Evolutionary conservation across 2,888 invertebrate genomes (phyloP).

Genomic region (Syrphus vitripennis): DNA sequence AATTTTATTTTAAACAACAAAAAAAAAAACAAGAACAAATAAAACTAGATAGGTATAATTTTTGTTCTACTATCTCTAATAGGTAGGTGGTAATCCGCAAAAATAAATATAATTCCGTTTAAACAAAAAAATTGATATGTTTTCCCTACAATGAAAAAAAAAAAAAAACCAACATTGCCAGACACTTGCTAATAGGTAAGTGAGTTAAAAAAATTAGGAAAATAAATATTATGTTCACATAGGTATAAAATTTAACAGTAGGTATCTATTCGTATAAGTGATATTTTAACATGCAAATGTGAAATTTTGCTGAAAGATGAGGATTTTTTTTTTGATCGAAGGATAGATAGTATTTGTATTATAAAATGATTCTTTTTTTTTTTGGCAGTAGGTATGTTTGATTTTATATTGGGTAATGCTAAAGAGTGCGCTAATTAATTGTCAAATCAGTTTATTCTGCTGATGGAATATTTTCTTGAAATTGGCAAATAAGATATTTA

Average conservation of each 20-base stretch:
- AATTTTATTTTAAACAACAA: not conserved
- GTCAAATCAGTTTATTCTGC: not conserved
- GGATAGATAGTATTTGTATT: not conserved
- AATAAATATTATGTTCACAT: not conserved
- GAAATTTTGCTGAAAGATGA: slow-evolving; percentile 14
- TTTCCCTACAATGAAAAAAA: slow-evolving; percentile 55
- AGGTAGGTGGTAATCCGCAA: slow-evolving; percentile 63
- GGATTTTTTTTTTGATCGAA: not conserved
- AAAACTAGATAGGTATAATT: not conserved
- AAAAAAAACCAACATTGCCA: slow-evolving; percentile 15
- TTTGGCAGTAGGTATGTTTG: not conserved
- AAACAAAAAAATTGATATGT: slow-evolving; percentile 61
- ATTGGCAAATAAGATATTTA: not conserved
- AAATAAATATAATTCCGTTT: slow-evolving; percentile 50
- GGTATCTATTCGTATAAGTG: not conserved
- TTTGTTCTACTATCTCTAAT: slow-evolving; percentile 22
- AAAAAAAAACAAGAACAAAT: no score
- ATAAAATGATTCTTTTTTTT: no score
- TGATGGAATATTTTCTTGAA: not conserved
- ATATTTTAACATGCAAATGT: slow-evolving; percentile 44
- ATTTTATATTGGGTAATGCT: not conserved
- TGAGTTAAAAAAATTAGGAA: slow-evolving; percentile 44
- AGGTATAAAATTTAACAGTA: not conserved
- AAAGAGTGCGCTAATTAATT: slow-evolving; percentile 20
- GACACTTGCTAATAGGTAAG: slow-evolving; percentile 65